phyloP scores from a whole-genome alignment of 2,797 vertebrate genomes.

The Serranus cabrilla region DNA sequence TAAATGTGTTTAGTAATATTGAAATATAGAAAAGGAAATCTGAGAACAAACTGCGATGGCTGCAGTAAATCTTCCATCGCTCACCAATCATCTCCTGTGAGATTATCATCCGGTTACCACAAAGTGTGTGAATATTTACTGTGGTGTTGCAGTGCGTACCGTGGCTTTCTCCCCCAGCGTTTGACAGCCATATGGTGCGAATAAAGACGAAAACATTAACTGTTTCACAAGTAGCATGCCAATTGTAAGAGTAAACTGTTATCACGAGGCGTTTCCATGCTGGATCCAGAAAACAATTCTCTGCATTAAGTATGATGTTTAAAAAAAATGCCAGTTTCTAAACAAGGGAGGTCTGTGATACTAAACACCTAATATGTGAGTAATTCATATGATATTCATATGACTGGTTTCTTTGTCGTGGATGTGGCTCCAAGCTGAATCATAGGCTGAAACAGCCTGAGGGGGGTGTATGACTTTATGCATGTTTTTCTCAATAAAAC shows the following conservation, averaged over 20 bases:
- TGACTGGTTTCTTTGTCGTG: conserved; percentile 39
- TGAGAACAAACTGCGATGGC: conserved; percentile 54
- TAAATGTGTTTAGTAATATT: conserved; percentile 62
- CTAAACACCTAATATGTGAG: conserved; percentile 31
- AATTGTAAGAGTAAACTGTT: conserved; percentile 71
- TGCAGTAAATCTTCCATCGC: conserved; percentile 66
- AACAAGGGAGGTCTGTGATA: conserved; percentile 21
- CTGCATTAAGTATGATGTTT: conserved; percentile 42
- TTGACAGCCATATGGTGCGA: conserved; percentile 79
- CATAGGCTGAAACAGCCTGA: conserved; percentile 22
- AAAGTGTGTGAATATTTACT: conserved; percentile 73
- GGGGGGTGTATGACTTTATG: conserved; percentile 41
- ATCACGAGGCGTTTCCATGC: conserved; percentile 61
- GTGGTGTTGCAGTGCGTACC: conserved; percentile 63
- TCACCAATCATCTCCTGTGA: conserved; percentile 71
- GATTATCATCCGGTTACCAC: conserved; percentile 77
- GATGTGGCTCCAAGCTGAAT: conserved; percentile 48
- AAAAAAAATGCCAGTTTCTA: conserved; percentile 23
- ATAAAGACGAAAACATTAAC: conserved; percentile 76
- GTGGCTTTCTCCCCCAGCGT: conserved; percentile 63
- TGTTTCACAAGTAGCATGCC: conserved; percentile 77
- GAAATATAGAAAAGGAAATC: conserved; percentile 59
- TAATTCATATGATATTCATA: conserved; percentile 38
- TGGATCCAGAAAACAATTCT: conserved; percentile 41
- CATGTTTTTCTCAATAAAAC: conserved; percentile 26